Percentiles rank a stretch among this genome's conserved stretches.
Evolutionary conservation across 2,888 invertebrate species (phyloP).

Genomic region (Ommatoiulus sabulosus): DNA sequence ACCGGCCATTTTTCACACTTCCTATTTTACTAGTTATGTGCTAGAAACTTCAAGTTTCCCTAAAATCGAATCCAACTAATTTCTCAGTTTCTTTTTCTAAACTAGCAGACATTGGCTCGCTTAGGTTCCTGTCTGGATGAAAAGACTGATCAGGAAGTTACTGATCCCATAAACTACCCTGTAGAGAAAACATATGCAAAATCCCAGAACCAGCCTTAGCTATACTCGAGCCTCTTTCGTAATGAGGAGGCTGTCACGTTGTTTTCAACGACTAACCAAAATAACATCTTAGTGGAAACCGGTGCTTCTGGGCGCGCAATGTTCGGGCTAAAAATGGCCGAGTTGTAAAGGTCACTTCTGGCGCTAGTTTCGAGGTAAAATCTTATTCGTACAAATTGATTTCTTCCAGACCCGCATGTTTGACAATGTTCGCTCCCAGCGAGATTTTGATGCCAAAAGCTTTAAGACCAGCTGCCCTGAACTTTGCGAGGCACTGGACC

Average conservation of each 20-base stretch:
- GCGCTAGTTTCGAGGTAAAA: not conserved
- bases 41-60: too few species aligned
- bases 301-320: not conserved
- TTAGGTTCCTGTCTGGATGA: not conserved
- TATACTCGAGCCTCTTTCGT: not conserved
- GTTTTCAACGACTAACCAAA: not conserved
- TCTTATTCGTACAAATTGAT: conserved; percentile 16
- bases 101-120: not conserved
- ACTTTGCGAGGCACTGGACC: not conserved
- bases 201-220: conserved; percentile 31
- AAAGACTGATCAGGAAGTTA: not conserved
- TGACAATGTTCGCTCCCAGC: not conserved
- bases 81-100: not conserved
- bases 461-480: not conserved
- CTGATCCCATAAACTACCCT: not conserved
- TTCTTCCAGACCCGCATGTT: conserved; percentile 25
- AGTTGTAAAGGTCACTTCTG: not conserved
- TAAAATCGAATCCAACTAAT: too few species aligned
- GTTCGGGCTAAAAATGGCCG: not conserved
- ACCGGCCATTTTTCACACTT: not conserved
- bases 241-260: not conserved
- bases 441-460: not conserved
- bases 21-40: not conserved
- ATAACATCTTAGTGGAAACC: not conserved
- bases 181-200: conserved; percentile 9